Conservation (phyloP, 1,140 invertebrate genomes). For the Calephelis virginiensis region DNA sequence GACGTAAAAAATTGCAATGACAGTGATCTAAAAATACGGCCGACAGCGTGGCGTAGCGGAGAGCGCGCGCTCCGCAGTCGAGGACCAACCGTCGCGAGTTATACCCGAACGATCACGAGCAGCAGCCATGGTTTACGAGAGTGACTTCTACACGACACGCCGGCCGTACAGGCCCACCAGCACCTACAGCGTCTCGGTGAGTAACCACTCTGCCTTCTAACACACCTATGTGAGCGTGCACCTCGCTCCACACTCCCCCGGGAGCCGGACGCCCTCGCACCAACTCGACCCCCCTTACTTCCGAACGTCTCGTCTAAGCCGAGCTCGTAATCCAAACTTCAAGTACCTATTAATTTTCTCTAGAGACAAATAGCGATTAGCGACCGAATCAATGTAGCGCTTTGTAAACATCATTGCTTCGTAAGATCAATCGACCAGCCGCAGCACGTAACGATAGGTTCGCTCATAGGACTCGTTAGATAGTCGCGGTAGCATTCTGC, state of each 20-base stretch:
- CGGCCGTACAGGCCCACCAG: constrained; percentile 86
- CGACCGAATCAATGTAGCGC: constrained; percentile 30
- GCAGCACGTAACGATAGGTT: constrained; percentile 18
- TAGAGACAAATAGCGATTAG: constrained; percentile 5
- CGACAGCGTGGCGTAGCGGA: constrained; percentile 48
- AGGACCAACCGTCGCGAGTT: constrained; percentile 67
- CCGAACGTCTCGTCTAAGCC: constrained; percentile 38
- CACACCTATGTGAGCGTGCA: constrained; percentile 52
- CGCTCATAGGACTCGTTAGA: constrained; percentile 39
- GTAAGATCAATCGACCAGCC: constrained; percentile 44
- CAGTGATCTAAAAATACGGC: constrained; percentile 74
- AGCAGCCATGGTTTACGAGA: constrained; percentile 91
- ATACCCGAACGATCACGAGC: constrained; percentile 62
- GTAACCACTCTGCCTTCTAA: constrained; percentile 65
- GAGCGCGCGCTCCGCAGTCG: constrained; percentile 57
- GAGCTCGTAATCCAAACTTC: constrained; percentile 28
- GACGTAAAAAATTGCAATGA: constrained; percentile 76
- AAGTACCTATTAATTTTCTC: neutral
- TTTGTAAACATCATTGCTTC: constrained; percentile 67
- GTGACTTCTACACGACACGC: constrained; percentile 92
- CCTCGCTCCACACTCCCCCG: constrained; percentile 66
- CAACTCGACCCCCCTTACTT: constrained; percentile 53
- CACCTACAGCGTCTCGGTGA: constrained; percentile 87
- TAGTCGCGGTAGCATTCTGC: constrained; percentile 47
- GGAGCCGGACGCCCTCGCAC: constrained; percentile 72